phyloP scores from a whole-genome alignment of 2,797 vertebrate genomes.

The Catharus ustulatus region DNA sequence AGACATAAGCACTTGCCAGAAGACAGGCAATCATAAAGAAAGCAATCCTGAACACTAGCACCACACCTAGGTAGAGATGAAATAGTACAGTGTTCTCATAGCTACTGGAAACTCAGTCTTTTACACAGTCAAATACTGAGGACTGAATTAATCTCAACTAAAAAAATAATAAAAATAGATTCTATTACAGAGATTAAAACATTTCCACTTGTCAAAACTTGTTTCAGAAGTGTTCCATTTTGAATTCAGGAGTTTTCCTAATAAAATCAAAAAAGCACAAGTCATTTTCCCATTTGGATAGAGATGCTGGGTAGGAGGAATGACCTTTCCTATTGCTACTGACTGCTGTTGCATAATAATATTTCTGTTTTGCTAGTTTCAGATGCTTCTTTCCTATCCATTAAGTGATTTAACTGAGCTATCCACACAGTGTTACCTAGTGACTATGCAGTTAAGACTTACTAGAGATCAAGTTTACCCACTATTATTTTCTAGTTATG shows the following conservation, averaged over 20 bases:
- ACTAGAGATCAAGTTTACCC: neutral
- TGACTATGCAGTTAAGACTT: neutral
- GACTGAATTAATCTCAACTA: neutral
- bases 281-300: neutral
- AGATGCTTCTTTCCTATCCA: constrained; percentile 7
- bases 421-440: constrained; percentile 31
- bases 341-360: neutral
- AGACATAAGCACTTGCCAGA: neutral
- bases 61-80: neutral
- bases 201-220: neutral
- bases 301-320: neutral
- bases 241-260: neutral
- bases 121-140: neutral
- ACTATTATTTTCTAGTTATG: neutral
- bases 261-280: neutral
- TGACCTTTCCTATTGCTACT: neutral
- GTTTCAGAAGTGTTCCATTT: neutral
- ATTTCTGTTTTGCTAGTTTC: constrained; percentile 23
- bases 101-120: neutral
- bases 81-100: neutral
- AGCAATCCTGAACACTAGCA: neutral
- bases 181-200: neutral
- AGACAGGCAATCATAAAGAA: neutral
- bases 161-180: neutral
- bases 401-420: constrained; percentile 27